phyloP scores from a whole-genome alignment of 2,113 vertebrate species.

The Phoxinus phoxinus region DNA sequence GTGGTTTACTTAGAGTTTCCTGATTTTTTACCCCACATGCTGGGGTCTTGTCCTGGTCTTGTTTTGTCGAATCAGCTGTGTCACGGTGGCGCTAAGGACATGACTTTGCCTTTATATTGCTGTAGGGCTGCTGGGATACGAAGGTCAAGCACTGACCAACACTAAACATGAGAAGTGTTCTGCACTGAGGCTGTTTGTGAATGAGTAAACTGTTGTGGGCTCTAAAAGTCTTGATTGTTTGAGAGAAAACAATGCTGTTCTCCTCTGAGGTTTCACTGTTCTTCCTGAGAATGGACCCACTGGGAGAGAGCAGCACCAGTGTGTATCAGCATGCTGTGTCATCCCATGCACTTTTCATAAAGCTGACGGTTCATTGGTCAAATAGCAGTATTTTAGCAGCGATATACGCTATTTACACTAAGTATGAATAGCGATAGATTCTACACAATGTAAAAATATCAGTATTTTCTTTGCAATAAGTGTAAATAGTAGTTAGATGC shows the following conservation, averaged over 20 bases:
- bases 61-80: neutral
- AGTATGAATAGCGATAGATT: too few relatives aligned
- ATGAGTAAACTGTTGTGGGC: constrained; percentile 11
- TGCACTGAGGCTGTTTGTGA: constrained; percentile 5
- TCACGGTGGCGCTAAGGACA: neutral
- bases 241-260: constrained; percentile 26
- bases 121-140: constrained; percentile 18
- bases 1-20: constrained; percentile 1
- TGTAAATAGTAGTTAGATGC: too few relatives aligned
- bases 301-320: constrained; percentile 32
- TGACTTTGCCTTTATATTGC: constrained; percentile 11
- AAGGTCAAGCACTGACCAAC: constrained; percentile 4
- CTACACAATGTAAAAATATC: too few relatives aligned
- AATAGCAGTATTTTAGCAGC: too few relatives aligned
- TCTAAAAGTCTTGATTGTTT: constrained; percentile 23
- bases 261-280: constrained; percentile 20
- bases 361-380: neutral
- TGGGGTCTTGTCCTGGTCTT: neutral
- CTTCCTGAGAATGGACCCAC: constrained; percentile 4
- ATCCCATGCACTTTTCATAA: neutral
- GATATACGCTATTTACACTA: too few relatives aligned
- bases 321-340: constrained; percentile 31
- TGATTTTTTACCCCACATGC: neutral
- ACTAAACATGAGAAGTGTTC: constrained; percentile 10
- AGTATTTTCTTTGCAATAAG: too few relatives aligned